Percentiles rank a stretch among this genome's conserved stretches.
Conservation (phyloP, 2,888 invertebrate genomes). For the Caenorhabditis drosophilae region DNA sequence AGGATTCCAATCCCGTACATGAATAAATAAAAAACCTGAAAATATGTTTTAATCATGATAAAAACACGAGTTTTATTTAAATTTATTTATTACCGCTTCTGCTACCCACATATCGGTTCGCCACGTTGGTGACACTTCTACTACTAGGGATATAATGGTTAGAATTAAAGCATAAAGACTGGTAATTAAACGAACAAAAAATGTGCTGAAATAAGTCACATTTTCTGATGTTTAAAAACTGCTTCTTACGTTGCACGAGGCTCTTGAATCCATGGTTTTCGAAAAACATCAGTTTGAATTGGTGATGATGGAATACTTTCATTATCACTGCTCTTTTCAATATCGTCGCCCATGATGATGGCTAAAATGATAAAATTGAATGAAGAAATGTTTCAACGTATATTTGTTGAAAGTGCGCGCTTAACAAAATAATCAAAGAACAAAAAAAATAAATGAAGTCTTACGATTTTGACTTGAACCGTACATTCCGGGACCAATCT, state of each 20-base stretch:
- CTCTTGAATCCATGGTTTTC: conserved; percentile 34
- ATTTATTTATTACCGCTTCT: conserved; percentile 55
- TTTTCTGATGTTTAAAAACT: conserved; percentile 2
- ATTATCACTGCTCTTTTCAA: conserved; percentile 32
- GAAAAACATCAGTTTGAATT: conserved; percentile 12
- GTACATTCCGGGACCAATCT: conserved; percentile 24
- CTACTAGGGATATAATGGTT: conserved; percentile 61
- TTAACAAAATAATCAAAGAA: not conserved
- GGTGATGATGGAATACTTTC: conserved; percentile 32
- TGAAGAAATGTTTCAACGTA: too few species aligned
- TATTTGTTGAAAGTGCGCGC: not conserved
- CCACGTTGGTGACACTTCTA: conserved; percentile 65
- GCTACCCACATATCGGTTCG: conserved; percentile 59
- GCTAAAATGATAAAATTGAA: too few species aligned
- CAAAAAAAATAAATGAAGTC: conserved; percentile 2
- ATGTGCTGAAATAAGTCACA: conserved; percentile 30
- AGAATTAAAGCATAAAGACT: conserved; percentile 64
- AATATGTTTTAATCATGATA: too few species aligned
- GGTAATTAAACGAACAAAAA: conserved; percentile 63
- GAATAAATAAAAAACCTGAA: conserved; percentile 62
- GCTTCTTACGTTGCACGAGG: conserved; percentile 37
- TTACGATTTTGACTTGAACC: conserved; percentile 21
- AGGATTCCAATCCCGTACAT: conserved; percentile 65
- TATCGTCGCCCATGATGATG: conserved; percentile 31
- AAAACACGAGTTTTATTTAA: not conserved